These are phyloP conservation scores for Thripadectes ignobilis DNA, from an alignment of 2,797 vertebrate genomes.

Conservation along the genomic window DNA sequence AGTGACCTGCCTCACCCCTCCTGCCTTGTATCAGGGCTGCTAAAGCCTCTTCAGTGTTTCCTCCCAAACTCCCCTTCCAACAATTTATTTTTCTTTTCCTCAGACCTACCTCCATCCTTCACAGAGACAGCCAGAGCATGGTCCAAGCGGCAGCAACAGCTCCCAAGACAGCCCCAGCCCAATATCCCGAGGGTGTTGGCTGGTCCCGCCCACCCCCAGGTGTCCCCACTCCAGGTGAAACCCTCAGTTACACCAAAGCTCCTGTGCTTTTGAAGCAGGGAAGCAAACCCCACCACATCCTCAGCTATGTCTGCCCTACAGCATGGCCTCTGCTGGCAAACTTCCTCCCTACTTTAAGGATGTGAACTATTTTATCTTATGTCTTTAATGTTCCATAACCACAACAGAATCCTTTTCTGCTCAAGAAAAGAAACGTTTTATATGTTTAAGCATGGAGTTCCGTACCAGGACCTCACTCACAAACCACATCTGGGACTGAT, in stretches of 20 bases:
- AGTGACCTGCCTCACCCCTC: rapidly evolving
- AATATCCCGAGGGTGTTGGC: too few species aligned
- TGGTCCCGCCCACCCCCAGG: not conserved
- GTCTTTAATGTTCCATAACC: not conserved
- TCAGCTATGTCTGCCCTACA: rapidly evolving
- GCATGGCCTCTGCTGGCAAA: not conserved
- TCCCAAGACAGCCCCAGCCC: rapidly evolving
- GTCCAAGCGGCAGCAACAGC: rapidly evolving
- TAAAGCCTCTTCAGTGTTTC: rapidly evolving
- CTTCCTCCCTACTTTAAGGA: not conserved
- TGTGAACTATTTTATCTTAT: too few species aligned
- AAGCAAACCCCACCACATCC: not conserved
- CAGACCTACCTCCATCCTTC: rapidly evolving
- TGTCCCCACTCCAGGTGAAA: not conserved
- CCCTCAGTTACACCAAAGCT: not conserved
- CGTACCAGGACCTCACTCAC: not conserved
- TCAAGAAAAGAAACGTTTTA: not conserved
- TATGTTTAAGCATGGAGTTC: not conserved
- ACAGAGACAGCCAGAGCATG: rapidly evolving
- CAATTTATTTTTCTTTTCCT: rapidly evolving
- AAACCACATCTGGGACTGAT: rapidly evolving
- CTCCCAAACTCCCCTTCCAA: not conserved
- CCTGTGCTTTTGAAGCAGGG: not conserved
- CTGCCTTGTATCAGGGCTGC: rapidly evolving
- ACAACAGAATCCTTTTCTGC: not conserved